Evolutionary conservation across 1,140 invertebrate genomes (phyloP).

Genomic region (Listronotus oregonensis): DNA sequence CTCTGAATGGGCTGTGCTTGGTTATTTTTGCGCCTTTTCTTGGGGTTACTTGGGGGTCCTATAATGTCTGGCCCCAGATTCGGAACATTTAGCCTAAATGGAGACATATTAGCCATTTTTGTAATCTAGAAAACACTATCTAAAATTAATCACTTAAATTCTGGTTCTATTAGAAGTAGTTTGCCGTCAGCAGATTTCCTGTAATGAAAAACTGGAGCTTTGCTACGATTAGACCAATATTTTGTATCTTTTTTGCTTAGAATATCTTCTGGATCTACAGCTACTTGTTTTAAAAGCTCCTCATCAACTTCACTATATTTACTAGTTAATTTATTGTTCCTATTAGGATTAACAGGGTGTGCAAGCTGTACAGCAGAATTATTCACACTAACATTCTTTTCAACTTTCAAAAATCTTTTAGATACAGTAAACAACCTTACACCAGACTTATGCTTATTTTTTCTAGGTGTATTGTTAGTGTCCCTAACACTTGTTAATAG

Average conservation of each 20-base stretch:
- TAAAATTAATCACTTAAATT: constrained; percentile 23
- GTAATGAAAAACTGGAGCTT: constrained; percentile 44
- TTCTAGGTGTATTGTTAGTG: constrained; percentile 13
- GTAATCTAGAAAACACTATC: constrained; percentile 16
- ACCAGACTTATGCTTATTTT: constrained; percentile 36
- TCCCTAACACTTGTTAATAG: constrained; percentile 18
- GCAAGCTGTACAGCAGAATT: background rate
- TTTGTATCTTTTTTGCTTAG: constrained; percentile 42
- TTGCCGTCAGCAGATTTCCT: constrained; percentile 26
- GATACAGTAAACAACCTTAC: constrained; percentile 45
- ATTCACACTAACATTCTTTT: constrained; percentile 4
- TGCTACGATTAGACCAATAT: constrained; percentile 44
- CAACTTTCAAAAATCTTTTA: constrained; percentile 33
- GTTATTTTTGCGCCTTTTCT: constrained; percentile 71
- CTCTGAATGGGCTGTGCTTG: constrained; percentile 61
- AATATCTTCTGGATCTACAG: constrained; percentile 43
- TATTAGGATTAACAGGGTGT: background rate
- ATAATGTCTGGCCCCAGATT: constrained; percentile 64
- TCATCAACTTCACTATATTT: constrained; percentile 19
- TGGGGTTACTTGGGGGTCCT: constrained; percentile 70
- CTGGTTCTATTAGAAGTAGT: constrained; percentile 25
- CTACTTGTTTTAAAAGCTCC: constrained; percentile 32
- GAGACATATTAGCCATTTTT: constrained; percentile 71
- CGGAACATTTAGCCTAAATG: constrained; percentile 69
- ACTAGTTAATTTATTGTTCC: background rate